A percentile compares a stretch with the other conserved stretches of the same genome.
Conservation (phyloP, 2,888 invertebrate species). For the Chymomyza caudatula region DNA sequence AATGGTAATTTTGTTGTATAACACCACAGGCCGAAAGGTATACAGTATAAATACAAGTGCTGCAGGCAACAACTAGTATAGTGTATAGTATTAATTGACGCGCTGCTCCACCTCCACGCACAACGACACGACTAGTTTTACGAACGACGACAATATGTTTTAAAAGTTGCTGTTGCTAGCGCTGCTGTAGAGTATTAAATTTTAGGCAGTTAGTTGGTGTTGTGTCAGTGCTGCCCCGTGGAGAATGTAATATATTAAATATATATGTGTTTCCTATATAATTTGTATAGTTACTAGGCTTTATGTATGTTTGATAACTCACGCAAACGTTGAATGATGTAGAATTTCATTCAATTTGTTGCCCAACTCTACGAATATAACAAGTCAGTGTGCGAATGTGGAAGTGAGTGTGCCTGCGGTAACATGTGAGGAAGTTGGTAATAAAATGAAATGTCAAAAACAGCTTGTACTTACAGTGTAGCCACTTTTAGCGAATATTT, state of each 20-base stretch:
- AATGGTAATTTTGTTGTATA: slow-evolving; percentile 66
- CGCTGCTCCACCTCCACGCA: slow-evolving; percentile 62
- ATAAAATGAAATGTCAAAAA: slow-evolving; percentile 48
- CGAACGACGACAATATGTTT: neutral
- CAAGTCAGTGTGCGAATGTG: slow-evolving; percentile 7
- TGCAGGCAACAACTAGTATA: slow-evolving; percentile 30
- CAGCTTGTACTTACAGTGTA: slow-evolving; percentile 16
- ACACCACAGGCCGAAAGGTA: slow-evolving; percentile 35
- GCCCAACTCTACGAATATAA: slow-evolving; percentile 34
- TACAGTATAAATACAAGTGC: slow-evolving; percentile 15
- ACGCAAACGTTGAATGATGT: slow-evolving; percentile 48
- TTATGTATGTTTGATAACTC: slow-evolving; percentile 47
- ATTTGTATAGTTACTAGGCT: slow-evolving; percentile 9
- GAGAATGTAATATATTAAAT: slow-evolving; percentile 5
- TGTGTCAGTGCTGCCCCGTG: slow-evolving; percentile 41
- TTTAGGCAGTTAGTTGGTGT: neutral
- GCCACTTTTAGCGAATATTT: neutral
- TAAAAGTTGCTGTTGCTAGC: slow-evolving; percentile 37
- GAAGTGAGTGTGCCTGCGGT: slow-evolving; percentile 23
- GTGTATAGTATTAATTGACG: slow-evolving; percentile 60
- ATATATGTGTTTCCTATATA: slow-evolving; percentile 13
- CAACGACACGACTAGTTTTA: slow-evolving; percentile 39
- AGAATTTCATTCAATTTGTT: slow-evolving; percentile 43
- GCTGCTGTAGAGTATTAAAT: neutral
- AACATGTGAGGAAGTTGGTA: slow-evolving; percentile 34